A percentile compares a stretch with the other conserved stretches of the same genome.
These are phyloP conservation scores for Grammomys dolichurus DNA, from an alignment of 2,113 vertebrate genomes.

Conservation along the genomic window DNA sequence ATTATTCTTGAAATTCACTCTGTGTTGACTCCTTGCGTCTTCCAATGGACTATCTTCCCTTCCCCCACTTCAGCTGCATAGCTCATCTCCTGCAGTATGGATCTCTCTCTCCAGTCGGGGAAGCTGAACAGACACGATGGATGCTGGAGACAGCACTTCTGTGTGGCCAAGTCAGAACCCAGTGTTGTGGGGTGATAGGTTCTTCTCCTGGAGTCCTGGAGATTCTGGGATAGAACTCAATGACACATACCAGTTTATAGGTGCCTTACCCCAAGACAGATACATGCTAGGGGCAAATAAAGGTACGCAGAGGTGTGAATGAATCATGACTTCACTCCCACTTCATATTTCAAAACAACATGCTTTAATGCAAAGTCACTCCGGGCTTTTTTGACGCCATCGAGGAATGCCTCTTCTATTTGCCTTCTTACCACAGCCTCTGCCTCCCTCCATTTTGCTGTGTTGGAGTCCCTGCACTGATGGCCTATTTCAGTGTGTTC, in stretches of 20 bases:
- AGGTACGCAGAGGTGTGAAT: background rate
- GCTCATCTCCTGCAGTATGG: background rate
- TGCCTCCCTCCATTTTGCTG: background rate
- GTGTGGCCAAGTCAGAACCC: background rate
- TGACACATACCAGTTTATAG: background rate
- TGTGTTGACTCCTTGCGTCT: background rate
- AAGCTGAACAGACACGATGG: background rate
- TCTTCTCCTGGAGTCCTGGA: background rate
- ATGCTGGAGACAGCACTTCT: background rate
- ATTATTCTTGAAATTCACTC: constrained; percentile 40
- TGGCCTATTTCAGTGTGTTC: background rate
- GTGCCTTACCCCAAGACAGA: background rate
- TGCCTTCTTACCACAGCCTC: background rate
- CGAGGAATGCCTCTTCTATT: background rate
- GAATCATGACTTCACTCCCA: background rate
- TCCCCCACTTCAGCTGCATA: background rate
- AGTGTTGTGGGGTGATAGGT: background rate
- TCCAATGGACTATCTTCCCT: background rate
- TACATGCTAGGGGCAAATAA: background rate
- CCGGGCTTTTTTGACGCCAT: background rate
- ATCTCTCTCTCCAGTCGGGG: background rate
- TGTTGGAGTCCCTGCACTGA: background rate
- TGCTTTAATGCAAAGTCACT: background rate
- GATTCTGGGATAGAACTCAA: background rate
- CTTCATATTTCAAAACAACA: background rate